These are phyloP conservation scores for Monochamus saltuarius DNA, from an alignment of 1,140 invertebrate species.

Conservation along the genomic window DNA sequence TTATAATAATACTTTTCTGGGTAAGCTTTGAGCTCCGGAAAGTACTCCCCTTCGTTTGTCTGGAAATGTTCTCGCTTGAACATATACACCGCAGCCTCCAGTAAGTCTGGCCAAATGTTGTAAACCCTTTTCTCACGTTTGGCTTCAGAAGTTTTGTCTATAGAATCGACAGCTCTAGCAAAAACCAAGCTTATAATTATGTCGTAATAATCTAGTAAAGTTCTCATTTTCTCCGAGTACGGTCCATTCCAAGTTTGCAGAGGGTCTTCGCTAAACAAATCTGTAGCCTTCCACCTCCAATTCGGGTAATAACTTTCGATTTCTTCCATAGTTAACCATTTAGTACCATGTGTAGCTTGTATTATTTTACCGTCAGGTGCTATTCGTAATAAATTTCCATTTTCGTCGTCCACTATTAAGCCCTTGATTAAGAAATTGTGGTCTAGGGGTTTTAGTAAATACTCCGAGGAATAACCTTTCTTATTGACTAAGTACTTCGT, in stretches of 20 bases:
- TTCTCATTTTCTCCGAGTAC: constrained; percentile 61
- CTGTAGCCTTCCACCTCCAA: constrained; percentile 60
- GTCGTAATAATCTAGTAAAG: constrained; percentile 78
- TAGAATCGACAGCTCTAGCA: constrained; percentile 69
- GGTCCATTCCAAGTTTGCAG: constrained; percentile 65
- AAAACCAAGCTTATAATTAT: constrained; percentile 67
- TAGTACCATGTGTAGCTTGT: constrained; percentile 71
- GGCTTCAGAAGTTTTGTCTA: constrained; percentile 60
- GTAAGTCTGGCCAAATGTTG: constrained; percentile 67
- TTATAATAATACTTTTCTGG: constrained; percentile 66
- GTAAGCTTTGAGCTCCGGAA: constrained; percentile 61
- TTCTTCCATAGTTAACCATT: constrained; percentile 58
- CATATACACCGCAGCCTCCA: constrained; percentile 63
- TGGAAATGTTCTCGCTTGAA: constrained; percentile 64
- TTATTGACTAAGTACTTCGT: constrained; percentile 64
- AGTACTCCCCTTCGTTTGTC: constrained; percentile 61
- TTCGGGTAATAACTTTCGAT: constrained; percentile 63
- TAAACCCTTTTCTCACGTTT: constrained; percentile 51
- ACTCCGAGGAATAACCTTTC: constrained; percentile 60
- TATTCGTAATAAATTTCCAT: constrained; percentile 72
- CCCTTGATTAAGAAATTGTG: constrained; percentile 74
- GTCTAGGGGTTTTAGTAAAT: constrained; percentile 57
- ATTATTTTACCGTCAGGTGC: constrained; percentile 63
- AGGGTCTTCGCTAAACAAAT: constrained; percentile 58
- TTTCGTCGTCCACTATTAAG: constrained; percentile 70